A percentile compares a stretch with the other conserved stretches of the same genome.
phyloP scores from a whole-genome alignment of 53 echinoderm and acorn worm genomes.

The Antedon mediterranea region DNA sequence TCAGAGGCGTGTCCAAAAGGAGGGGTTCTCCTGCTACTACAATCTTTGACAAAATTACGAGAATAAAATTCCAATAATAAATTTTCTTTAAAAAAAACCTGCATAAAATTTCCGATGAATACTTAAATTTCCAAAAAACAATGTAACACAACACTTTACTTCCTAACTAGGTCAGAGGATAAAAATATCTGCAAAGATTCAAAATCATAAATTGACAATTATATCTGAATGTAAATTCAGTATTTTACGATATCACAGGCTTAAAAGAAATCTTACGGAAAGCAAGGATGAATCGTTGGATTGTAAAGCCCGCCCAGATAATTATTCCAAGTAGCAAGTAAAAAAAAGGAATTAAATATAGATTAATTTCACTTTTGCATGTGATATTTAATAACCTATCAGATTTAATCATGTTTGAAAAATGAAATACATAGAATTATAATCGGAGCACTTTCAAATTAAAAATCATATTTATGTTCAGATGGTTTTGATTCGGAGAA shows the following conservation, averaged over 20 bases:
- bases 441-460: not conserved
- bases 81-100: not conserved
- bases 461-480: not conserved
- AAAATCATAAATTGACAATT: not conserved
- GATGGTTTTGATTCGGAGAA: not conserved
- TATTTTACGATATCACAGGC: not conserved
- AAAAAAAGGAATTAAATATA: not conserved
- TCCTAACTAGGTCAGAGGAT: not conserved
- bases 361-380: not conserved
- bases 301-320: not conserved
- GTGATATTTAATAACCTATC: not conserved
- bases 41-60: no score
- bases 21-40: no score
- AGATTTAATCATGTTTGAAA: not conserved
- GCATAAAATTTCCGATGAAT: not conserved
- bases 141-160: not conserved
- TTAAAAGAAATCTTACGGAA: not conserved
- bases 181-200: not conserved
- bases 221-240: not conserved
- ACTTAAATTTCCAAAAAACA: not conserved
- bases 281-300: not conserved
- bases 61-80: not conserved
- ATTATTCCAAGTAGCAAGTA: not conserved
- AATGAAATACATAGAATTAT: not conserved
- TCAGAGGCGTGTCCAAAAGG: no score